Base-by-base conservation (phyloP, 2,797 vertebrate genomes). In the Tokudaia tokunoshimensis region DNA sequence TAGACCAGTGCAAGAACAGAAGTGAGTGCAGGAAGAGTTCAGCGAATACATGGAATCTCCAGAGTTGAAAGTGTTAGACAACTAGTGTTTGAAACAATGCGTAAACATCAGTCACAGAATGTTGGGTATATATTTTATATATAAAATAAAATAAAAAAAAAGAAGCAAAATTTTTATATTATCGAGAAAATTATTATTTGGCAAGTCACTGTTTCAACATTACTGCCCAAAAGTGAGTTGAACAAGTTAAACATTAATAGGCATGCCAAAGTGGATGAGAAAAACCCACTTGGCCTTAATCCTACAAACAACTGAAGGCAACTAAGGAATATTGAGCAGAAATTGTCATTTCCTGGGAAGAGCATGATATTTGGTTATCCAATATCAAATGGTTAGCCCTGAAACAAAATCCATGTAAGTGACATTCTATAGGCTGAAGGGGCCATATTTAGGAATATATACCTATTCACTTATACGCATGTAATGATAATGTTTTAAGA, bases 161-260 rank as follows among this genome's bases (percentile, higher is more conserved):
- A 75, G 93, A 72, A 83, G 10, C 4, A 6, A 80, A 34, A 44
- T 17, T 84, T 83, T 91, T 31, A n/a, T 57, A 37, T 74, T 79
- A 79, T 81, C 89, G 29, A 85, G 19, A 4, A 97, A 79, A 85
- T 12, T 74, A 17, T 72, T 22, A 91, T 65, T 34, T 94, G 37
- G 2, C 37, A 65, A 87, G 50, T 6, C 12, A 80, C 11, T 19
- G 81, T 75, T 37, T 78, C 65, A 55, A 55, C 34, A 87, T 94
- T 29, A 50, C 44, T 50, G 31, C 6, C 6, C 31, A 9, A 50
- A 67, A 14, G 6, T 67, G 19, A n/a, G 3, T 31, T 67, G 31
- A 52, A 52, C 11, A n/a, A 85, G 44, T n/a, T 70, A 20, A n/a
- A 34, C 83, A 22, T 19, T 44, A n/a, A 24, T 52, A 85, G 44